phyloP scores from a whole-genome alignment of 2,113 vertebrate genomes.

The Ploceus nigricollis region DNA sequence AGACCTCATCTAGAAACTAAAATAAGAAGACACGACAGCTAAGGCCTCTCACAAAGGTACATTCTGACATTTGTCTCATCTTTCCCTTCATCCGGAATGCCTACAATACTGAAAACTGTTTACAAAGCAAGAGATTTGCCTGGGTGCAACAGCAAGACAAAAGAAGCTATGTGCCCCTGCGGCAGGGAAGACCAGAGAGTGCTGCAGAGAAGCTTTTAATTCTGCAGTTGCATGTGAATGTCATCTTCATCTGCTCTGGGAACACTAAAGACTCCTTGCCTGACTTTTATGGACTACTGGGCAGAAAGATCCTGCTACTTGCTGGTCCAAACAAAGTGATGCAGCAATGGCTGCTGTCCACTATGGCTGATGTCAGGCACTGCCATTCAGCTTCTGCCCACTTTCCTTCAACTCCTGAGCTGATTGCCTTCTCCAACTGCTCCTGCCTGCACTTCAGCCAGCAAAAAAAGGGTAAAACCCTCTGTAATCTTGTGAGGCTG shows the following conservation, averaged over 20 bases:
- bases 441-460: accelerated
- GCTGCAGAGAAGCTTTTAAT: not conserved
- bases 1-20: not conserved
- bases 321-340: not conserved
- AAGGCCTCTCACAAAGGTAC: not conserved
- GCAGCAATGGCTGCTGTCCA: accelerated
- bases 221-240: not conserved
- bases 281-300: not conserved
- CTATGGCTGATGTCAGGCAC: not conserved
- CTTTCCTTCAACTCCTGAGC: not conserved
- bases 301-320: not conserved
- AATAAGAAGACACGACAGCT: not conserved
- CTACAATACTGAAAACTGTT: not conserved
- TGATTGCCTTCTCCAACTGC: not conserved
- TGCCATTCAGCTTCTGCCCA: not conserved
- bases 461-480: not conserved
- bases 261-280: not conserved
- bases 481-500: not conserved
- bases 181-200: not conserved
- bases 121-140: not conserved
- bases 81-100: not conserved
- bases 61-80: not conserved
- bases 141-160: accelerated
- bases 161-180: not conserved
- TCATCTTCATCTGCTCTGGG: not conserved